Base-by-base conservation (phyloP, 2,888 invertebrate genomes). In the Lepidonotus clava region DNA sequence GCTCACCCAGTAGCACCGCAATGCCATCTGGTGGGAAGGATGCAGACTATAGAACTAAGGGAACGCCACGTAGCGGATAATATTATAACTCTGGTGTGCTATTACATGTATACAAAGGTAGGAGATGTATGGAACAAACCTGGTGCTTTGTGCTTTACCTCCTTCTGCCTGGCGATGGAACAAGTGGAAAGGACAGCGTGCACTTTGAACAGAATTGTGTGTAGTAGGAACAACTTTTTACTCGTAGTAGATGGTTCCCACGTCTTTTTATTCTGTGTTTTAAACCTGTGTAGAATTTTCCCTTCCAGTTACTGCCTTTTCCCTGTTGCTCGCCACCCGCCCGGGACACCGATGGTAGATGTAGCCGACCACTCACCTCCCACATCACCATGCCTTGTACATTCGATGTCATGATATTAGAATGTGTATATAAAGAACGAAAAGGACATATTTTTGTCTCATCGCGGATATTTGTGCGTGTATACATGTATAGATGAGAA, bases 201-300 rank as follows among this genome's bases (percentile, higher is more conserved):
- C 18, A 36, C 71, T 71, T 71, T 8, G 36, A 71, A 34, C 34
- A 71, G 38, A 8, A 71, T 34, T 71, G 71, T 71, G 71, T 71
- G 71, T 34, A 71, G 71, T 71, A 71, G 71, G n/a, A n/a, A 34
- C 38, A n/a, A 71, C 38, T 36, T 71, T n/a, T 71, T 34, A 71
- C 71, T 71, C 71, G 71, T 71, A 71, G 36, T 71, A 36, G 71
- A 71, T 71, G 71, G 71, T 71, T 71, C 71, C 71, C 34, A 71
- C 1, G 36, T 71, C 4, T 71, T 71, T 36, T 71, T 71, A 71
- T 38, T n/a, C 34, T 71, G 38, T 71, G 71, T 71, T 71, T 71
- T 71, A 71, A 71, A 38, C 71, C 71, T 71, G 34, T 71, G 71
- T 71, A 71, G 71, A 38, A 21, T 34, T 71, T 71, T 36, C 24